Conservation (phyloP, 37 sponge, comb jelly and placozoan species). For the Hexactinellida sp. region DNA sequence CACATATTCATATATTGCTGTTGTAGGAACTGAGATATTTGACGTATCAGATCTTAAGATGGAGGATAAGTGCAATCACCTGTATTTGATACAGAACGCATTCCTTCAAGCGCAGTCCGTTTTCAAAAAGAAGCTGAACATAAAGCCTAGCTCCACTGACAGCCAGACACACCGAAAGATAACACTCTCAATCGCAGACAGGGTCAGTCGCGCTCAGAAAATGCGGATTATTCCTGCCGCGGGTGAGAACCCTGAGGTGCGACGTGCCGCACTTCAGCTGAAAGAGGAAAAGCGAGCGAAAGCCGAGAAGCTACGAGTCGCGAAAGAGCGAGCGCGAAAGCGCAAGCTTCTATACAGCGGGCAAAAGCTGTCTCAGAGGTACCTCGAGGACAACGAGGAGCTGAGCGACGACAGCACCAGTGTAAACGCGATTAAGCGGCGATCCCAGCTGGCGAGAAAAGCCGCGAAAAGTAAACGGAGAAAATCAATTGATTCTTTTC, state of each 20-base stretch:
- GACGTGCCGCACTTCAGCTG: background rate
- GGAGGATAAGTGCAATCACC: constrained; percentile 56
- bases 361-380: background rate
- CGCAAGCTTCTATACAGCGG: background rate
- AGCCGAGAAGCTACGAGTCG: background rate
- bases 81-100: constrained; percentile 80
- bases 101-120: constrained; percentile 87
- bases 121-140: constrained; percentile 64
- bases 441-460: background rate
- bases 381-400: background rate
- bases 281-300: background rate
- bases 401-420: background rate
- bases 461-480: background rate
- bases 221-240: constrained; percentile 79
- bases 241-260: constrained; percentile 74
- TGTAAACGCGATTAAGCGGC: background rate
- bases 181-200: constrained; percentile 88
- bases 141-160: constrained; percentile 93
- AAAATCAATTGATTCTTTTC: background rate
- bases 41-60: constrained; percentile 62
- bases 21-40: constrained; percentile 85
- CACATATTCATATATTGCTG: background rate
- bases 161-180: constrained; percentile 86
- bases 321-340: background rate
- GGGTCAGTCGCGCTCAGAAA: constrained; percentile 84